Percentiles rank a stretch among this genome's conserved stretches.
Evolutionary conservation across 2,888 invertebrate genomes (phyloP).

Genomic region (Ophion slaviceki): DNA sequence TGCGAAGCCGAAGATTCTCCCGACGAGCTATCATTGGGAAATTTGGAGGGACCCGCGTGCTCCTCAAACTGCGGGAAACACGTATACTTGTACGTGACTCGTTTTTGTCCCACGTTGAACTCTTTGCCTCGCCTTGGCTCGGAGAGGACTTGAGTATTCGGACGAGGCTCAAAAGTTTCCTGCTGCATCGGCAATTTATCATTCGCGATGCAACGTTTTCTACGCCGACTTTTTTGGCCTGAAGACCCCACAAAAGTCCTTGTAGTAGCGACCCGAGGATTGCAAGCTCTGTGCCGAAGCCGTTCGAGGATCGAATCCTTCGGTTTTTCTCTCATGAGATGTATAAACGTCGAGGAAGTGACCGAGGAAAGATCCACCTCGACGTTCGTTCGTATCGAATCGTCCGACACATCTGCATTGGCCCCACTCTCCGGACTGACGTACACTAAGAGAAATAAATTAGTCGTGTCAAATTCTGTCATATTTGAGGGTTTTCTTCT

Average conservation of each 20-base stretch:
- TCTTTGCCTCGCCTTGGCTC: background rate
- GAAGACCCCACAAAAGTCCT: background rate
- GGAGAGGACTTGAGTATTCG: background rate
- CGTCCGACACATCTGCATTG: conserved; percentile 61
- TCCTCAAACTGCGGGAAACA: background rate
- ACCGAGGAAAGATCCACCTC: conserved; percentile 41
- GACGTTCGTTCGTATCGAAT: conserved; percentile 38
- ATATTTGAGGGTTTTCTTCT: background rate
- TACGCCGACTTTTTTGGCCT: background rate
- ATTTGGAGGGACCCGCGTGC: background rate
- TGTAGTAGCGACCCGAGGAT: background rate
- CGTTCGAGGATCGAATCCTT: background rate
- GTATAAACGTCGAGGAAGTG: conserved; percentile 59
- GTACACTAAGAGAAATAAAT: background rate
- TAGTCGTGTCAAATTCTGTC: background rate
- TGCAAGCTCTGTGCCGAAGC: background rate
- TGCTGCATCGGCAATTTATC: background rate
- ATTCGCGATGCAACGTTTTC: conserved; percentile 10
- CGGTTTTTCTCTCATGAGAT: conserved; percentile 41
- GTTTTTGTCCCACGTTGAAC: background rate
- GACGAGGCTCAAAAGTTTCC: background rate
- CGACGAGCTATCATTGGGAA: background rate
- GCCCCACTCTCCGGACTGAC: conserved; percentile 62
- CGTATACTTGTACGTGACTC: background rate
- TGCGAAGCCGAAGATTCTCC: background rate